Percentiles rank a stretch among this genome's conserved stretches.
phyloP scores from a whole-genome alignment of 2,797 vertebrate species.

The Enteromius trimaculatus region DNA sequence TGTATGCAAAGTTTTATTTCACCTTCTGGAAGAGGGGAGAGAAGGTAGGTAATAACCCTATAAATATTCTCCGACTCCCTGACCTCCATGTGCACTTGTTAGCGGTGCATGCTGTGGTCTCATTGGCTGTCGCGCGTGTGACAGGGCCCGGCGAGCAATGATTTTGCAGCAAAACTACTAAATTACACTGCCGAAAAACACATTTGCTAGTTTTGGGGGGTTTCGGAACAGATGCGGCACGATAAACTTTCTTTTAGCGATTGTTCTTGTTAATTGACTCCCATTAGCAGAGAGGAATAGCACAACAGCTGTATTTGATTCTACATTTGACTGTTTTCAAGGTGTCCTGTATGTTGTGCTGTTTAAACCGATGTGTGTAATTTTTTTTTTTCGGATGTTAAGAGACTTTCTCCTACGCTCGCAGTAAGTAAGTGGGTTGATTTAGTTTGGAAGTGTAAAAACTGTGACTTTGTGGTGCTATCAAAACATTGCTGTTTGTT shows the following conservation, averaged over 20 bases:
- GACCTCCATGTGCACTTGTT: slow-evolving; percentile 61
- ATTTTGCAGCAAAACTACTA: slow-evolving; percentile 25
- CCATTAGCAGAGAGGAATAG: slow-evolving; percentile 41
- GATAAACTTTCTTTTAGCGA: slow-evolving; percentile 29
- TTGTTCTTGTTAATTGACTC: slow-evolving; percentile 41
- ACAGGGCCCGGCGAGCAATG: slow-evolving; percentile 4
- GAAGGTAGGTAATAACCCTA: slow-evolving; percentile 58
- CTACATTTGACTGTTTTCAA: slow-evolving; percentile 31
- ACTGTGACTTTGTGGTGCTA: slow-evolving; percentile 37
- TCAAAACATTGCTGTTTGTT: slow-evolving; percentile 38
- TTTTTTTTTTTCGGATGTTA: slow-evolving; percentile 15
- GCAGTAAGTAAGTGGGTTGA: not conserved
- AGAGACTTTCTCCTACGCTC: not conserved
- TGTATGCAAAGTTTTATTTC: slow-evolving; percentile 67
- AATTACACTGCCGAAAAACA: not conserved
- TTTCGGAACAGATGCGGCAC: slow-evolving; percentile 24
- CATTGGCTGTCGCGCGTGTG: slow-evolving; percentile 41
- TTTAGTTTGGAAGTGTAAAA: slow-evolving; percentile 25
- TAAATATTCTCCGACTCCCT: slow-evolving; percentile 63
- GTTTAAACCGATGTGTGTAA: slow-evolving; percentile 12
- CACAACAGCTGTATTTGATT: slow-evolving; percentile 39
- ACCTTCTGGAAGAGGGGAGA: slow-evolving; percentile 60
- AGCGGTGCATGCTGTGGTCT: slow-evolving; percentile 22
- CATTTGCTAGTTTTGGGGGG: not conserved
- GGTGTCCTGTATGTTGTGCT: slow-evolving; percentile 23